Percentiles rank a stretch among this genome's conserved stretches.
phyloP scores from a whole-genome alignment of 2,797 vertebrate genomes.

The Poeciliopsis turneri region DNA sequence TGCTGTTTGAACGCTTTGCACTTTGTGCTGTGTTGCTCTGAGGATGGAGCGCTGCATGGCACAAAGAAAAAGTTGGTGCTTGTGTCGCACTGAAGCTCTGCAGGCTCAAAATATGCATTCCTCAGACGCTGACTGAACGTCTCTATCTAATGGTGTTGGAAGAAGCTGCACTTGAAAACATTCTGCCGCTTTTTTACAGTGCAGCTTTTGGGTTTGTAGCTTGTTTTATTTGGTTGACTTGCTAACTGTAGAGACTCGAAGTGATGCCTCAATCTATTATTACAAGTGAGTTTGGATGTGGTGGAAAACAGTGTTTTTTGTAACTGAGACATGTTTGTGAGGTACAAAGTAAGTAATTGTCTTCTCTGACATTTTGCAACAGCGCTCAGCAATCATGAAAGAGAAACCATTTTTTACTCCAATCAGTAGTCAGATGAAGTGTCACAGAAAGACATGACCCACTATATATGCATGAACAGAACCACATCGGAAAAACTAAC shows the following conservation, averaged over 20 bases:
- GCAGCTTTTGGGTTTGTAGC: not conserved
- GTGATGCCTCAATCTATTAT: not conserved
- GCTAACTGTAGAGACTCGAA: not conserved
- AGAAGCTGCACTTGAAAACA: no score
- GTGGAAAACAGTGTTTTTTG: not conserved
- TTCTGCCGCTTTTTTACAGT: no score
- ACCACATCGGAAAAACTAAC: constrained; percentile 31
- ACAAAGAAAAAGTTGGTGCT: no score
- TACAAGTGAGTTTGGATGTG: not conserved
- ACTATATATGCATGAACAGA: constrained; percentile 24
- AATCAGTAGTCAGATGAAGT: constrained; percentile 9
- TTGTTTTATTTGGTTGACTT: not conserved
- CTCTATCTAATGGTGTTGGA: no score
- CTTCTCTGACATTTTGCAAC: not conserved
- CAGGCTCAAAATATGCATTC: no score
- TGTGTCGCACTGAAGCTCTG: no score
- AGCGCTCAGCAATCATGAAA: not conserved
- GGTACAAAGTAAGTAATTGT: not conserved
- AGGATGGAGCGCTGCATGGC: no score
- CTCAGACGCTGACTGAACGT: no score
- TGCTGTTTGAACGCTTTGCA: no score
- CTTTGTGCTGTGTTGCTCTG: no score
- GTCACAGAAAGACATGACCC: constrained; percentile 10
- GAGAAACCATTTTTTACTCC: constrained; percentile 5
- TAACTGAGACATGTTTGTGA: not conserved